phyloP scores from a whole-genome alignment of 2,888 invertebrate species.

The Hypomecis atomaria region DNA sequence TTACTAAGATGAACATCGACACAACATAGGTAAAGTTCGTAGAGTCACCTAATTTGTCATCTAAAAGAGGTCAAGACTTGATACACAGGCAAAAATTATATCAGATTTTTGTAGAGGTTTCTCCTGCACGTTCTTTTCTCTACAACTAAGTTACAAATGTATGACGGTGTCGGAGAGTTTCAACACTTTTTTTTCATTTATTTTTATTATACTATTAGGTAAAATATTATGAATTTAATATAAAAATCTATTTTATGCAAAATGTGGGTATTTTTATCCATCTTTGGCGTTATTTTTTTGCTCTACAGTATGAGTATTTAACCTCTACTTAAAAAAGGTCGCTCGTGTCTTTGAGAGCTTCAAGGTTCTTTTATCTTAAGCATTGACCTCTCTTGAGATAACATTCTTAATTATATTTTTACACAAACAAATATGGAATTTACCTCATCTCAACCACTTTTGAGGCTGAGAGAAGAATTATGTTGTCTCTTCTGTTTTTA shows the following conservation, averaged over 20 bases:
- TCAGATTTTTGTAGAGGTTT: slow-evolving; percentile 25
- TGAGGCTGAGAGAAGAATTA: background rate
- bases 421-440: slow-evolving; percentile 27
- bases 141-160: background rate
- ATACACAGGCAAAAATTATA: background rate
- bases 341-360: slow-evolving; percentile 7
- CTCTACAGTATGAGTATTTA: background rate
- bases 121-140: background rate
- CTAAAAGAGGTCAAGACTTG: too few relatives aligned
- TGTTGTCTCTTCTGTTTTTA: background rate
- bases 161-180: background rate
- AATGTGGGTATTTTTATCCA: too few relatives aligned
- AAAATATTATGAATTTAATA: too few relatives aligned
- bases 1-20: too few relatives aligned
- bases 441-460: background rate
- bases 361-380: slow-evolving; percentile 19
- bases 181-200: background rate
- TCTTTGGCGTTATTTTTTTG: background rate
- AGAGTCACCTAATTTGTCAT: too few relatives aligned
- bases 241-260: too few relatives aligned
- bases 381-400: slow-evolving; percentile 16
- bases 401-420: slow-evolving; percentile 19
- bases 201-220: too few relatives aligned
- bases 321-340: background rate
- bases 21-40: too few relatives aligned